Evolutionary conservation across 1,140 invertebrate genomes (phyloP).

Genomic region (Periplaneta americana): DNA sequence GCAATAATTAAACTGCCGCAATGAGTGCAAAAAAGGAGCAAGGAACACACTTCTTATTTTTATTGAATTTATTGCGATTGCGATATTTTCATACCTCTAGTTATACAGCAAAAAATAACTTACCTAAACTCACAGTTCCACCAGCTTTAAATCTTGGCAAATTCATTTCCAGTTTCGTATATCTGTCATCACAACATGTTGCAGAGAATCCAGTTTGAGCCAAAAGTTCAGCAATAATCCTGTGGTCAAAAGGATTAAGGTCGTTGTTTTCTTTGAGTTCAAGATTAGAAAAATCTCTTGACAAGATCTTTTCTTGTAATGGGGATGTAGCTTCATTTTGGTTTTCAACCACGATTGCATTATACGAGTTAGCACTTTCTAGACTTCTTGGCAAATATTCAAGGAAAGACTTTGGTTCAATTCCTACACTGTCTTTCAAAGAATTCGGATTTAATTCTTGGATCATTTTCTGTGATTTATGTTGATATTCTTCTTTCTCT

Average conservation of each 20-base stretch:
- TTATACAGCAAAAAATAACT: neutral
- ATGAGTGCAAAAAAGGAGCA: too few relatives aligned
- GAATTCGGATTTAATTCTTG: neutral
- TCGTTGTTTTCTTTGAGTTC: neutral
- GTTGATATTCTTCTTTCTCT: neutral
- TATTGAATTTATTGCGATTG: too few relatives aligned
- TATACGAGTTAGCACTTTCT: neutral
- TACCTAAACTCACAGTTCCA: neutral
- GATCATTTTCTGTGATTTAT: neutral
- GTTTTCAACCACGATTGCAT: neutral
- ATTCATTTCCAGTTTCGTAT: neutral
- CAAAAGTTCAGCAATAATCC: neutral
- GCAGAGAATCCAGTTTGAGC: neutral
- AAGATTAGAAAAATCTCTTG: neutral
- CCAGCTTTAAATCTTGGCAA: neutral
- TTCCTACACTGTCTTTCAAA: neutral
- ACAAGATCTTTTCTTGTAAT: neutral
- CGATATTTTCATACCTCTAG: too few relatives aligned
- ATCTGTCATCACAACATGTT: neutral
- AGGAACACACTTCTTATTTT: too few relatives aligned
- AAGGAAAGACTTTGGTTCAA: neutral
- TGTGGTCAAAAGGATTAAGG: neutral
- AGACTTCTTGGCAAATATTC: neutral
- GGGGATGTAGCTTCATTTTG: neutral
- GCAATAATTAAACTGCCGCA: too few relatives aligned